A percentile compares a stretch with the other conserved stretches of the same genome.
Evolutionary conservation across 30 jellyfish, hydroid and myxozoan species (phyloP).

Genomic region (Pelagia noctiluca): DNA sequence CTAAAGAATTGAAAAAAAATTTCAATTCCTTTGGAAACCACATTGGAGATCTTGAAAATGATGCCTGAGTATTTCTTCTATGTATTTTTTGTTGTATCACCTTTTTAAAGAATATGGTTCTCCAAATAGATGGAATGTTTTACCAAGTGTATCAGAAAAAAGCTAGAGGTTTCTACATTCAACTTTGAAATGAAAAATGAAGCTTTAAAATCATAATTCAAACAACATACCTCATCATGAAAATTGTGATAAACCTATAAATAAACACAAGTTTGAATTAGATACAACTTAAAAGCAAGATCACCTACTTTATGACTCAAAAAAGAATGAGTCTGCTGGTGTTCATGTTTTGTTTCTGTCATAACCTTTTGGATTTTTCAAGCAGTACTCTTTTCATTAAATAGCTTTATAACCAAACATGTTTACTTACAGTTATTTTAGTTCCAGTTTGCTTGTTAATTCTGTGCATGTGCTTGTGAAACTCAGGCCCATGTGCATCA

Average conservation of each 20-base stretch:
- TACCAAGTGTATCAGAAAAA: no score
- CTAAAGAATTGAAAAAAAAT: no score
- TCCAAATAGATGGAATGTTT: no score
- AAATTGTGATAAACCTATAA: slow-evolving; percentile 92
- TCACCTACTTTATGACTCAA: no score
- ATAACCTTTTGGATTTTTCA: not conserved
- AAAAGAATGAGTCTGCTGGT: no score
- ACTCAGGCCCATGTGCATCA: slow-evolving; percentile 98
- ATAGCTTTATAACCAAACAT: not conserved
- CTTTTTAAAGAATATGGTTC: no score
- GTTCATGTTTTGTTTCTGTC: no score
- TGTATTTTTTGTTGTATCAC: no score
- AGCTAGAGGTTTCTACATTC: no score
- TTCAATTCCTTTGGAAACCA: no score
- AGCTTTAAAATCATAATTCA: not conserved
- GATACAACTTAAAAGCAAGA: not conserved
- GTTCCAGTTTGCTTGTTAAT: slow-evolving; percentile 95
- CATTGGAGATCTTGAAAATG: no score
- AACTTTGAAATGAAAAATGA: not conserved
- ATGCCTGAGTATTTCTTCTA: no score
- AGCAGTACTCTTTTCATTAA: not conserved
- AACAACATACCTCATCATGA: slow-evolving; percentile 91
- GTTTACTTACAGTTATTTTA: slow-evolving; percentile 86
- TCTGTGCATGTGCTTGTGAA: slow-evolving; percentile 97
- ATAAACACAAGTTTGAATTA: not conserved